Percentiles rank a stretch among this genome's conserved stretches.
These are phyloP conservation scores for Callosobruchus maculatus DNA, from an alignment of 2,888 invertebrate genomes.

Conservation along the genomic window DNA sequence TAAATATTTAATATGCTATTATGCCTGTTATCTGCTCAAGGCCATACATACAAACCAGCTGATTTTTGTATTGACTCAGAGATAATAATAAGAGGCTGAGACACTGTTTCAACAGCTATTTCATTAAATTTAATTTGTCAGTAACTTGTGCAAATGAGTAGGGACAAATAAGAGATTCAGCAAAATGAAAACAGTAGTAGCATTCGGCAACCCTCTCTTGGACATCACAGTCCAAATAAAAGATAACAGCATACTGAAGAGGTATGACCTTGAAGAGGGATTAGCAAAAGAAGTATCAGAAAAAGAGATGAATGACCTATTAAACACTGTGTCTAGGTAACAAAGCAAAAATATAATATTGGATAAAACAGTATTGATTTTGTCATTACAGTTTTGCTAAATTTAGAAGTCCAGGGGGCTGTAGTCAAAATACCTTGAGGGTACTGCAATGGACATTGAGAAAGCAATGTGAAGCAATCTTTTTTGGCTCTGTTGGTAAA, in stretches of 20 bases:
- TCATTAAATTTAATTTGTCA: too few relatives aligned
- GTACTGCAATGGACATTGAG: slow-evolving; percentile 48
- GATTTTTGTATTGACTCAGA: background rate
- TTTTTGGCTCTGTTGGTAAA: slow-evolving; percentile 54
- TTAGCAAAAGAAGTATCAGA: background rate
- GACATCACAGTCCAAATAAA: slow-evolving; percentile 6
- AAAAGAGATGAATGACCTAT: slow-evolving; percentile 2
- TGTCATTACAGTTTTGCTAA: slow-evolving; percentile 28
- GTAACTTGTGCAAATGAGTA: background rate
- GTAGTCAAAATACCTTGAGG: slow-evolving; percentile 52
- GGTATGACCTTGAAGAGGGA: slow-evolving; percentile 5
- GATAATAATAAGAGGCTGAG: background rate
- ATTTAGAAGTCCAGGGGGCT: slow-evolving; percentile 46
- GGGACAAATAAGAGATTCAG: background rate
- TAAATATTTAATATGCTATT: too few relatives aligned
- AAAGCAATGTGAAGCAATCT: slow-evolving; percentile 33
- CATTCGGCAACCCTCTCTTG: slow-evolving; percentile 8
- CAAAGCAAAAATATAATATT: background rate
- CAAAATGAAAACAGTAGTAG: slow-evolving; percentile 5
- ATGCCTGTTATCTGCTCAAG: background rate
- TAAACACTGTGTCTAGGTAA: background rate
- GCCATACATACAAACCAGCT: background rate
- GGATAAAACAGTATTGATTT: background rate
- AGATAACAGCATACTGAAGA: slow-evolving; percentile 3
- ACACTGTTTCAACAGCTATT: background rate